These are phyloP conservation scores for Phymatocera aterrima DNA, from an alignment of 2,888 invertebrate genomes.

Conservation along the genomic window DNA sequence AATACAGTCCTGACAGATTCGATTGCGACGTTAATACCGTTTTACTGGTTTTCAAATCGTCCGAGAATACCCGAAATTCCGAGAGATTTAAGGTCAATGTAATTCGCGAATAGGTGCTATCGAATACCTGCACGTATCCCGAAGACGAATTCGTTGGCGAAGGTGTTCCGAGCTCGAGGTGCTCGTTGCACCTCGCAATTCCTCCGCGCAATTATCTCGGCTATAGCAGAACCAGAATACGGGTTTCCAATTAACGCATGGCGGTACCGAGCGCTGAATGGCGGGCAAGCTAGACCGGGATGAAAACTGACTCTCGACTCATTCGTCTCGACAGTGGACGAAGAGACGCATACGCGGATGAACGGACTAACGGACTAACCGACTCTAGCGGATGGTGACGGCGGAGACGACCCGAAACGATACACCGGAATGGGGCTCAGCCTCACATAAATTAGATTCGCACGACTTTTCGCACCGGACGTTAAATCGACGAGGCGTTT, in stretches of 20 bases:
- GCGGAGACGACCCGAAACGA: not conserved
- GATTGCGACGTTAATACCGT: not conserved
- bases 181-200: conserved; percentile 19
- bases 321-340: not conserved
- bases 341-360: not conserved
- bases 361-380: no score
- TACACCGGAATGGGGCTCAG: conserved; percentile 6
- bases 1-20: not conserved
- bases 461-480: conserved; percentile 20
- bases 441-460: conserved; percentile 27
- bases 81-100: not conserved
- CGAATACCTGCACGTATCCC: not conserved
- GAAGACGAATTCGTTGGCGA: not conserved
- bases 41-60: not conserved
- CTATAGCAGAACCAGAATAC: conserved; percentile 51
- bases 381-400: not conserved
- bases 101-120: conserved; percentile 2
- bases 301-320: not conserved
- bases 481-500: conserved; percentile 33
- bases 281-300: not conserved
- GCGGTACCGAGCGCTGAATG: conserved; percentile 16
- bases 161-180: conserved; percentile 26
- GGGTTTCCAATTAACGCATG: conserved; percentile 54
- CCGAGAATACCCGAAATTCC: not conserved
- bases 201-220: conserved; percentile 51